A percentile compares a stretch with the other conserved stretches of the same genome.
Evolutionary conservation across 2,888 invertebrate genomes (phyloP).

Genomic region (Epinotia nisella): DNA sequence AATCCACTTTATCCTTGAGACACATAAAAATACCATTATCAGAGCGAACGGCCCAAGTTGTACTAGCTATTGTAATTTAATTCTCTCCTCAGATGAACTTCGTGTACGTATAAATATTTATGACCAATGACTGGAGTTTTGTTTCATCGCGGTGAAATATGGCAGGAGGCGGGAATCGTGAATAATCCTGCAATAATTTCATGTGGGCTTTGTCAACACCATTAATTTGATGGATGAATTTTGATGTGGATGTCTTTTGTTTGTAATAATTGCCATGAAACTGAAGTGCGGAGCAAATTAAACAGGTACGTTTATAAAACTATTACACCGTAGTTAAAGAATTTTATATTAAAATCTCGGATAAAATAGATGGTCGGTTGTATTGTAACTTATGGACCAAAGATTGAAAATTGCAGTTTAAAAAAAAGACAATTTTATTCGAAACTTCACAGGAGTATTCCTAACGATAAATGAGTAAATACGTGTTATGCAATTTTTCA

Average conservation of each 20-base stretch:
- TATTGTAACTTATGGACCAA: too few species aligned
- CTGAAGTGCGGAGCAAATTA: too few species aligned
- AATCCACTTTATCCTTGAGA: slow-evolving; percentile 31
- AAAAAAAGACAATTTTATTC: too few species aligned
- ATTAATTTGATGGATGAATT: slow-evolving; percentile 9
- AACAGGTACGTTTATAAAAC: too few species aligned
- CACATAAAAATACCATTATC: slow-evolving; percentile 44
- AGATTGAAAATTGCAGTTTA: too few species aligned
- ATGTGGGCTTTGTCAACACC: slow-evolving; percentile 14
- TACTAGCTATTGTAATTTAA: slow-evolving; percentile 41
- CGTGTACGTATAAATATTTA: slow-evolving; percentile 40
- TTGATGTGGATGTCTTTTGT: neutral
- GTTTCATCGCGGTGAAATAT: slow-evolving; percentile 38
- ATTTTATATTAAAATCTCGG: too few species aligned
- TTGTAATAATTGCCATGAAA: neutral
- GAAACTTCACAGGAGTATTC: too few species aligned
- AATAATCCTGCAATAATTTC: slow-evolving; percentile 26
- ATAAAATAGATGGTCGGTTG: too few species aligned
- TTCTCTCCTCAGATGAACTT: slow-evolving; percentile 41
- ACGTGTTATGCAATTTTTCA: too few species aligned
- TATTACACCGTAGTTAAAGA: too few species aligned
- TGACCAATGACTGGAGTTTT: slow-evolving; percentile 35
- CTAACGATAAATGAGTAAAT: too few species aligned
- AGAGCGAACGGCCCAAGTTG: slow-evolving; percentile 37
- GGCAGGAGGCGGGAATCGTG: slow-evolving; percentile 6